Evolutionary conservation across 2,888 invertebrate genomes (phyloP), one percentile per base, ranked within the genome.

Genomic region (Pristionchus entomophagus): DNA sequence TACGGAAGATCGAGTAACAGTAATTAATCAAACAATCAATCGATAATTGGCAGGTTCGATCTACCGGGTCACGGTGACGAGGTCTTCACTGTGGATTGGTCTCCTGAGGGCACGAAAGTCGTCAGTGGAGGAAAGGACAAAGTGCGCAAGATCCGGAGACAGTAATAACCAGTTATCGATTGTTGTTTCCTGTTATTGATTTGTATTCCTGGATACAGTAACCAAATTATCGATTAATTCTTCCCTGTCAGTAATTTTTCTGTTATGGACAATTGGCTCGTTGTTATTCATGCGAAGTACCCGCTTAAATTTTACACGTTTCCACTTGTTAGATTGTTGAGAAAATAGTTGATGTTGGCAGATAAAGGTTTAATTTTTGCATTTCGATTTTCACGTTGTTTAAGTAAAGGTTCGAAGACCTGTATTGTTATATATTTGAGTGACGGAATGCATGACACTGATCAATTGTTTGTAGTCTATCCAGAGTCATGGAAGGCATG

Each of bases 121-220:
- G 99, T 96, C 59, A 98, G 98, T 87, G 99, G 98, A 2, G 99
- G 99, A 87, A 99, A 99, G 94, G 99, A 99, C 94, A 98, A 98
- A 95, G 96, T 99, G 86, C 95, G 99, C 78, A 97, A 97, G 95
- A 95, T 99, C 96, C 99, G 93, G 93, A 88, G 92, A 86, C 90
- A 93, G 88, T 93, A 85, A 41, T n/a, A 53, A 35, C 14, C n/a
- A 51, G 1, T 77, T 29, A 6, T 49, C 77, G 56, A 53, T 81
- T 5, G 32, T 26, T 35, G 17, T n/a, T n/a, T 26, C 32, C 32
- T 35, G n/a, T 69, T 69, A 38, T 38, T 22, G 73, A 38, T 73
- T 73, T 26, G 73, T 73, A n/a, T 12, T 26, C 19, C 29, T n/a
- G n/a, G n/a, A n/a, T n/a, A n/a, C n/a, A n/a, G n/a, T n/a, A n/a